A percentile compares a stretch with the other conserved stretches of the same genome.
Conservation (phyloP, 2,113 vertebrate genomes). For the Tupaia tana region DNA sequence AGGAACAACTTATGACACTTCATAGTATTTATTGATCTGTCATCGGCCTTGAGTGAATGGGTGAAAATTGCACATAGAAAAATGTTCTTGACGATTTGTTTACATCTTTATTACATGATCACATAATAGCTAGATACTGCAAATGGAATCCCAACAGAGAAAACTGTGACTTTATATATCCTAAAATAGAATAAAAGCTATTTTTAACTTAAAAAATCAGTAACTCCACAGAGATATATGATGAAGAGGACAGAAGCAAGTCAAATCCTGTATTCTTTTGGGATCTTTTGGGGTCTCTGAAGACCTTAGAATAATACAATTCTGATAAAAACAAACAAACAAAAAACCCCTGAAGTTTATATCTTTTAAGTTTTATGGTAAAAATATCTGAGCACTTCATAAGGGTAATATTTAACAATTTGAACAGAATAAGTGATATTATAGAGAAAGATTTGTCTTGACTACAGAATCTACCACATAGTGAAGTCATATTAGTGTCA, state of each 20-base stretch:
- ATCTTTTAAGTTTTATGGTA: not conserved
- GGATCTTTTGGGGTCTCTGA: not conserved
- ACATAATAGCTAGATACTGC: not conserved
- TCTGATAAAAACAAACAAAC: not conserved
- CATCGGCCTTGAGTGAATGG: not conserved
- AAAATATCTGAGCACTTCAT: not conserved
- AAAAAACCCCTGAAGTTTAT: not conserved
- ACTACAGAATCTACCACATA: not conserved
- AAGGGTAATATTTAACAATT: not conserved
- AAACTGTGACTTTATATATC: not conserved
- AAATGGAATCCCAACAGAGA: not conserved
- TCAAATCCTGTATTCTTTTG: not conserved
- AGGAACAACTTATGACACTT: not conserved
- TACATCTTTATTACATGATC: not conserved
- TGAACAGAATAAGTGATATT: not conserved
- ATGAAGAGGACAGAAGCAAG: not conserved
- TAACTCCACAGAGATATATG: not conserved
- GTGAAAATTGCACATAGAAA: not conserved
- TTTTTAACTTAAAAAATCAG: constrained; percentile 33
- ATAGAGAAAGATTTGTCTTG: not conserved
- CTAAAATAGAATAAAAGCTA: not conserved
- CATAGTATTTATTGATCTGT: not conserved
- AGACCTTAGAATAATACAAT: not conserved
- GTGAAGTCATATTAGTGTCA: not conserved
- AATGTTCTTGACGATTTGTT: not conserved